Base-by-base conservation (phyloP, 2,797 vertebrate species). In the Eptatretus atami region DNA sequence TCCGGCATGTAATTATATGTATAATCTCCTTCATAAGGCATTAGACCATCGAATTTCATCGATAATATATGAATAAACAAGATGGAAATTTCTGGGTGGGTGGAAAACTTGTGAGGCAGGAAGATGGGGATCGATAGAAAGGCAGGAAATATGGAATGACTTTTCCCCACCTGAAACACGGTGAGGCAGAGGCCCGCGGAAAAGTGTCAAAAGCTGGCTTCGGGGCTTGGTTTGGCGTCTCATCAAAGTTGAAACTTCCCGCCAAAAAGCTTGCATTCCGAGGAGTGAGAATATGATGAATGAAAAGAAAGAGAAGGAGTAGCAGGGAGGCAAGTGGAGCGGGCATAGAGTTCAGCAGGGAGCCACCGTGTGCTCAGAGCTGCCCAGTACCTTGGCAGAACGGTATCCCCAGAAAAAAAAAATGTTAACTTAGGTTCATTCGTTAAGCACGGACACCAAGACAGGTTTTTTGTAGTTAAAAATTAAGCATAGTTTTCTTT, bases 231-330 rank as follows among this genome's bases (percentile, higher is more conserved):
- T 70, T 61, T 61, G n/a, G 57, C 64, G 76, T 67, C 15, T 75
- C 68, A 73, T 93, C 79, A 0, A 98, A 96, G 74, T 92, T 90
- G 63, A 82, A n/a, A 98, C 69, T 81, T 84, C 64, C 87, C 88
- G 12, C 92, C 92, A 53, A 98, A 98, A 69, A 98, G 86, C 72
- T n/a, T 98, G 92, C 90, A 96, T 95, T 66, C 92, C 92, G 71
- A 98, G 77, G 55, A 98, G 80, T 10, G 82, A 81, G 63, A 90
- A 95, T 76, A 95, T 90, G 66, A 84, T 75, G 13, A n/a, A 94
- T 90, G 73, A 88, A 95, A 68, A 98, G 86, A 74, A 86, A 94
- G 71, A 98, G 86, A 14, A 98, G 82, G 57, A 96, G 82, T 52
- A 98, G 82, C 66, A 98, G 75, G 31, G 80, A 96, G 68, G 84